Percentiles rank a stretch among this genome's conserved stretches.
Evolutionary conservation across 2,797 vertebrate species (phyloP).

Genomic region (Acanthurus tractus): DNA sequence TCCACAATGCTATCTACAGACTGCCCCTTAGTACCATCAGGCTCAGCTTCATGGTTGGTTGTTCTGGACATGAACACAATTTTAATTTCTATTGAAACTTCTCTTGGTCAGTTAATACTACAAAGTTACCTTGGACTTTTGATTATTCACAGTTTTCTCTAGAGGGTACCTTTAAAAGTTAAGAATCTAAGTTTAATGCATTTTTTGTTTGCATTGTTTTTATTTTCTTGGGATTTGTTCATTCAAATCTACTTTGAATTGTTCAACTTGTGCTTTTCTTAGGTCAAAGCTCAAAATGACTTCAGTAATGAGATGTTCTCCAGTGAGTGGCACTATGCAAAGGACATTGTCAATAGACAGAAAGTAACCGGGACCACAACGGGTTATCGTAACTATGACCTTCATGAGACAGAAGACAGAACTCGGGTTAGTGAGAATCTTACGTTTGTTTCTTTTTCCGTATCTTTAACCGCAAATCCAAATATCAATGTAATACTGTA

Average conservation of each 20-base stretch:
- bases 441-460: not conserved
- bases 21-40: slow-evolving; percentile 88
- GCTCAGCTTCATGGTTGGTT: slow-evolving; percentile 89
- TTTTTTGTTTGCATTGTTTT: not conserved
- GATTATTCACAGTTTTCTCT: not conserved
- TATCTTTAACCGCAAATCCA: not conserved
- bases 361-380: slow-evolving; percentile 51
- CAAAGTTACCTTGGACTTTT: not conserved
- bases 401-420: slow-evolving; percentile 15
- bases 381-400: slow-evolving; percentile 66
- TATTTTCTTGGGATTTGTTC: not conserved
- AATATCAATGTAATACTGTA: not conserved
- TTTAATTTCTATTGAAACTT: not conserved
- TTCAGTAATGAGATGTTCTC: slow-evolving; percentile 90
- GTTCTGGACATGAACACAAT: not conserved
- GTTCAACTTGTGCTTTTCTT: not conserved
- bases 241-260: not conserved
- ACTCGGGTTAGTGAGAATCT: slow-evolving; percentile 54
- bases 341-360: slow-evolving; percentile 59
- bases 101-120: not conserved
- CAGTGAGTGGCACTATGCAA: slow-evolving; percentile 91
- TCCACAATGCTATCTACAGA: slow-evolving; percentile 82
- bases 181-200: not conserved
- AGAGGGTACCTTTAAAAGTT: too few species aligned
- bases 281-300: slow-evolving; percentile 91